phyloP scores from a whole-genome alignment of 2,113 vertebrate genomes.

The Pachyramphus minor region DNA sequence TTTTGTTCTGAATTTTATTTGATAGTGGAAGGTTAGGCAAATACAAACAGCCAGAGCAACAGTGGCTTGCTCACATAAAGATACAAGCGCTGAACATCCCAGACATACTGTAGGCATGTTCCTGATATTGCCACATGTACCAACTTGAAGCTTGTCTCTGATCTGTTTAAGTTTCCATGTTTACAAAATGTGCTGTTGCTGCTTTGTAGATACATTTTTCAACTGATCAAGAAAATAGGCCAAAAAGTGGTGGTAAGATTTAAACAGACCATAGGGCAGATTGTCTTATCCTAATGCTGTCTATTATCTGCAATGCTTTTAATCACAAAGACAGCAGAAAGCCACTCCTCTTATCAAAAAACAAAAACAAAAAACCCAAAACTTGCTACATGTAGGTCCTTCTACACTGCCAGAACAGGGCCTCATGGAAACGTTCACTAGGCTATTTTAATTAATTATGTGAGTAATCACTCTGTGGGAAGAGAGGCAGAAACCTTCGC shows the following conservation, averaged over 20 bases:
- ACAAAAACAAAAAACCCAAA: not conserved
- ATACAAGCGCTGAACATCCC: fast-evolving
- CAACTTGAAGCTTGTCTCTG: not conserved
- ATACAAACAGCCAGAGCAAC: conserved; percentile 35
- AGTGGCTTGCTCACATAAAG: not conserved
- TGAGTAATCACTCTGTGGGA: not conserved
- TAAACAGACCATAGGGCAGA: not conserved
- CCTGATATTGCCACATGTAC: not conserved
- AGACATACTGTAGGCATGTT: not conserved
- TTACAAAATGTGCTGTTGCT: not conserved
- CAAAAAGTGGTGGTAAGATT: not conserved
- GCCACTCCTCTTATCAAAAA: not conserved
- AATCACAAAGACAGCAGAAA: not conserved
- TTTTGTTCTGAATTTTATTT: conserved; percentile 43
- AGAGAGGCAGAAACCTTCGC: not conserved
- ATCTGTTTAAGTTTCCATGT: not conserved
- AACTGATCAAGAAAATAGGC: not conserved
- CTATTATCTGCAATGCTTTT: not conserved
- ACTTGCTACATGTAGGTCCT: not conserved
- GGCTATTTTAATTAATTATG: not conserved
- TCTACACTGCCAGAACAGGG: not conserved
- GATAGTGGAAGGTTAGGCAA: conserved; percentile 38
- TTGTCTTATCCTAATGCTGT: not conserved
- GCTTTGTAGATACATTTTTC: not conserved
- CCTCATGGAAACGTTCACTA: not conserved